Conservation (phyloP, 2,113 vertebrate species). For the Porphyrio hochstetteri region DNA sequence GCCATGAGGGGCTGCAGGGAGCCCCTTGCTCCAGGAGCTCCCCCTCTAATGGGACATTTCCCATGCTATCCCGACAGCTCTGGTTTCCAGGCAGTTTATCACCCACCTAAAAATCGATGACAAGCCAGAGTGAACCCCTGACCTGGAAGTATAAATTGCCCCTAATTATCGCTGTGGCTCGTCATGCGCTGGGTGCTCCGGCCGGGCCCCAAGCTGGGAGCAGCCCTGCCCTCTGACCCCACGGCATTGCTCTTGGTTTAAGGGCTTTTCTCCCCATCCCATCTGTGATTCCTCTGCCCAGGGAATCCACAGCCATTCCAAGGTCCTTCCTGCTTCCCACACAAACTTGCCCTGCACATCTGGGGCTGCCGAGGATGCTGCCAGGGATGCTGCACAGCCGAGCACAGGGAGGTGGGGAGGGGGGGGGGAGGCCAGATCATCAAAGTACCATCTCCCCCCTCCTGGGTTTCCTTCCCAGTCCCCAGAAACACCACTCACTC, state of each 20-base stretch:
- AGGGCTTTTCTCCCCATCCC: conserved; percentile 15
- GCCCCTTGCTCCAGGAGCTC: background rate
- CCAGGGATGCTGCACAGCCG: background rate
- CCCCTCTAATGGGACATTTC: conserved; percentile 36
- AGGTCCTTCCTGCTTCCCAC: background rate
- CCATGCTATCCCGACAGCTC: background rate
- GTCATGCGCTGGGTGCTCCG: conserved; percentile 10
- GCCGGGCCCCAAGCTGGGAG: background rate
- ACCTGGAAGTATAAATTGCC: conserved; percentile 67
- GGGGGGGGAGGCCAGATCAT: background rate
- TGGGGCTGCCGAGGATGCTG: fast-evolving
- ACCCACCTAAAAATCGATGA: conserved; percentile 66
- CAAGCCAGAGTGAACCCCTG: conserved; percentile 47
- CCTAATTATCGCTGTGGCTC: conserved; percentile 54
- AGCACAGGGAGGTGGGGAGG: fast-evolving
- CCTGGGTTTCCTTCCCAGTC: background rate
- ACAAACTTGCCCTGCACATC: background rate
- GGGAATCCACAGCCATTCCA: fast-evolving
- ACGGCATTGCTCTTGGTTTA: conserved; percentile 43
- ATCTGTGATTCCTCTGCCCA: background rate
- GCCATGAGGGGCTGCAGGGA: fast-evolving
- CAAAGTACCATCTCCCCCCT: background rate
- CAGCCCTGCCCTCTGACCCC: conserved; percentile 42
- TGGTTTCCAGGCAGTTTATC: conserved; percentile 61
- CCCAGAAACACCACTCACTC: background rate